Conservation (phyloP, 2,797 vertebrate species). For the Myotis myotis region DNA sequence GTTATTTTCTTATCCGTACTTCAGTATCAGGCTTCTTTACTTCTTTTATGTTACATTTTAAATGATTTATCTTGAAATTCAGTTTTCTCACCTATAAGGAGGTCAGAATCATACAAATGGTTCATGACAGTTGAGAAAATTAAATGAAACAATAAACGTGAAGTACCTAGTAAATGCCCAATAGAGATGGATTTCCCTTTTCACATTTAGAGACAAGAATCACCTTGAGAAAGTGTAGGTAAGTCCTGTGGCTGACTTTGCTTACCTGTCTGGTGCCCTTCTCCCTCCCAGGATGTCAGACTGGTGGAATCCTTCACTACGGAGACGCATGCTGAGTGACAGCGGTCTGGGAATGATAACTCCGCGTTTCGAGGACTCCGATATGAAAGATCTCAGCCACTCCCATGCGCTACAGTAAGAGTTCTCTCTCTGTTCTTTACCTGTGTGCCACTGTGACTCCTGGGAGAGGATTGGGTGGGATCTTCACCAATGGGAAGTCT, state of each 20-base stretch:
- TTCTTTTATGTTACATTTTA: background rate
- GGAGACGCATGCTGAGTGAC: constrained; percentile 85
- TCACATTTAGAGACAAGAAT: background rate
- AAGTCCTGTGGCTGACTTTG: background rate
- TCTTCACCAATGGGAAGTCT: too few relatives aligned
- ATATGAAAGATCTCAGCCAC: constrained; percentile 85
- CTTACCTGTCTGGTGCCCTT: background rate
- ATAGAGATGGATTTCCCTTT: background rate
- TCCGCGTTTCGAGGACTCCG: constrained; percentile 83
- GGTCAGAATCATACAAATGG: background rate
- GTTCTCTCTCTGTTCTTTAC: constrained; percentile 71
- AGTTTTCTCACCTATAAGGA: background rate
- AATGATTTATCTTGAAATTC: background rate
- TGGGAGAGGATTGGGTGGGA: background rate
- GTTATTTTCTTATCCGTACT: background rate
- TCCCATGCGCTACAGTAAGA: constrained; percentile 86
- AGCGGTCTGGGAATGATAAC: constrained; percentile 82
- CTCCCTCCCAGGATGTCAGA: constrained; percentile 82
- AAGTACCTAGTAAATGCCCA: background rate
- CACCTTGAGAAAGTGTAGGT: background rate
- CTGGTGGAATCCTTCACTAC: constrained; percentile 83
- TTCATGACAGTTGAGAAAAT: background rate
- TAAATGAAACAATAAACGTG: background rate
- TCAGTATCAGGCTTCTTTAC: background rate
- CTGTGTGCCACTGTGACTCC: background rate